Evolutionary conservation across 2,113 vertebrate species (phyloP), one percentile per base, ranked within the genome.

Genomic region (Pholis gunnellus): DNA sequence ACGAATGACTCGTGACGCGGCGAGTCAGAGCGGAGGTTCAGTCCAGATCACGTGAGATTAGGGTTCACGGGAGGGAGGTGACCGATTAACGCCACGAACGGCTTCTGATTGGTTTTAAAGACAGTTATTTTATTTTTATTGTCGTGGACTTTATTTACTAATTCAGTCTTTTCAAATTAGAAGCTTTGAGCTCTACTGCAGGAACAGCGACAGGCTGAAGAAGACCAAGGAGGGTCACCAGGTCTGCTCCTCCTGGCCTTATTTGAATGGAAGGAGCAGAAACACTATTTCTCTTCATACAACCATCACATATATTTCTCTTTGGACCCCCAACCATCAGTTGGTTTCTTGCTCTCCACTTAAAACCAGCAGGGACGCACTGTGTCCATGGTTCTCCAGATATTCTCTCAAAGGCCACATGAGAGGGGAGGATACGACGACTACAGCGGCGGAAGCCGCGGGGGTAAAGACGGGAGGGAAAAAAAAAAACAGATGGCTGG

Each of bases 401-500:
- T n/a, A n/a, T 7, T 9, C 56, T 44, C 56, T 63, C 13, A 5
- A 40, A 69, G 56, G 36, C 64, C 46, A 40, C 57, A 8, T 70
- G 48, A 6, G 2, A 71, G 54, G 65, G 50, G 44, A 76, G 27
- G 83, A 75, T 31, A 46, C 68, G n/a, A 56, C 50, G 31, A 3
- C 65, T 63, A 36, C 48, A 72, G 70, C 10, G 46, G 73, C 27
- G 22, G 57, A 69, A 56, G 67, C 14, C 6, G n/a, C 46, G 48
- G 17, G 57, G 63, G 42, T 50, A 63, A 44, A 66, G 56, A 44
- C 25, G 5, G 5, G 42, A 60, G 72, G 15, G n/a, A 20, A 11
- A 90, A 83, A 60, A 18, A 20, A 11, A 90, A 83, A 60, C 92
- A 94, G 93, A 94, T 93, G 92, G 92, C 89, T 90, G 89, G 90